A percentile compares a stretch with the other conserved stretches of the same genome.
These are phyloP conservation scores for Montifringilla adamsi DNA, from an alignment of 2,113 vertebrate genomes.

Conservation along the genomic window DNA sequence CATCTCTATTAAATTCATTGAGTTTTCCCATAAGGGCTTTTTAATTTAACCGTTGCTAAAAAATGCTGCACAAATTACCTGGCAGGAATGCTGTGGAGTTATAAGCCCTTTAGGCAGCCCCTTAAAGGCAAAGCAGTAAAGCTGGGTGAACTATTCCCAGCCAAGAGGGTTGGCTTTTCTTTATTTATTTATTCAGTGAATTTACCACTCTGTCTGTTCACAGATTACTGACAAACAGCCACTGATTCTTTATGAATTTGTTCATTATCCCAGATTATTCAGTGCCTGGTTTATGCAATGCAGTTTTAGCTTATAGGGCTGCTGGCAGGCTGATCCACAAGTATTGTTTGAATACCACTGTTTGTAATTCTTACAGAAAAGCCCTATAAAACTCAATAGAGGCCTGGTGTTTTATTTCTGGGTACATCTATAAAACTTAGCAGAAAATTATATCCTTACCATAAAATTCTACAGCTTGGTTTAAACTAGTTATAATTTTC, in stretches of 20 bases:
- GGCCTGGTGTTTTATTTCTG: conserved; percentile 59
- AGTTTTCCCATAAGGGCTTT: conserved; percentile 52
- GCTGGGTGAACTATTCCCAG: conserved; percentile 23
- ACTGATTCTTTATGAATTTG: conserved; percentile 46
- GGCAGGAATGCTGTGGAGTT: conserved; percentile 27
- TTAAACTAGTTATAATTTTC: conserved; percentile 61
- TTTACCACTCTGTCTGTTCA: conserved; percentile 24
- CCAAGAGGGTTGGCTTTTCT: neutral
- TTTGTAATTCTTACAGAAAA: conserved; percentile 55
- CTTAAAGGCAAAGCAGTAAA: conserved; percentile 56
- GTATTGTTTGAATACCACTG: conserved; percentile 45
- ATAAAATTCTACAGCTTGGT: conserved; percentile 44
- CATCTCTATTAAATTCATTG: conserved; percentile 42
- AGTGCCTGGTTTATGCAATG: conserved; percentile 32
- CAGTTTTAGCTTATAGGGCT: conserved; percentile 26
- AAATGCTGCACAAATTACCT: conserved; percentile 58
- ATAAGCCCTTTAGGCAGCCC: conserved; percentile 41
- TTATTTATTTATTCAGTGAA: neutral
- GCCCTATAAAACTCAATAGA: conserved; percentile 38
- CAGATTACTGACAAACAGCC: conserved; percentile 47
- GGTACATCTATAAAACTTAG: conserved; percentile 41
- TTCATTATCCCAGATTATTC: conserved; percentile 48
- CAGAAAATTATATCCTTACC: conserved; percentile 58
- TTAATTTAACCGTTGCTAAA: conserved; percentile 52
- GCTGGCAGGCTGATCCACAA: conserved; percentile 37